These are phyloP conservation scores for Linyphia triangularis DNA, from an alignment of 2,888 invertebrate species.

Conservation along the genomic window DNA sequence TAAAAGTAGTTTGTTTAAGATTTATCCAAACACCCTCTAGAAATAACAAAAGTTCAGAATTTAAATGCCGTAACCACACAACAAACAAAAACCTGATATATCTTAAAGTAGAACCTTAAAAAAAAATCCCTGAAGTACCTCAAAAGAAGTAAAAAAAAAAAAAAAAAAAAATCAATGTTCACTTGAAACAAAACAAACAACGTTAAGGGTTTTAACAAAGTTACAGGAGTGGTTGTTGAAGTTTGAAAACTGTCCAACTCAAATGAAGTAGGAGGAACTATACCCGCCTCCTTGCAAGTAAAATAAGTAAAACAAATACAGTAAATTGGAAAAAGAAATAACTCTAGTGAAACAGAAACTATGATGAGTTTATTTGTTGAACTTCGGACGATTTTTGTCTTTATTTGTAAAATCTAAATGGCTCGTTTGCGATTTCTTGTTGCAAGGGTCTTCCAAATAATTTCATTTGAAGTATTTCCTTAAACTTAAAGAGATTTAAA, in stretches of 20 bases:
- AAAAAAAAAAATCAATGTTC: conserved; percentile 51
- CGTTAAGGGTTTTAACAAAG: conserved; percentile 60
- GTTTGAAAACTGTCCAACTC: conserved; percentile 43
- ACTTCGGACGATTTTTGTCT: neutral
- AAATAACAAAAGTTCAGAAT: neutral
- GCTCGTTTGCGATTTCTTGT: no score
- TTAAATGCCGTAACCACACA: neutral
- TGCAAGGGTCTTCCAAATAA: neutral
- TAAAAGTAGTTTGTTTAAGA: no score
- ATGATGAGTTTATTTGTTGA: conserved; percentile 17
- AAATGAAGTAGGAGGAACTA: conserved; percentile 16
- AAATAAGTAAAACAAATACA: conserved; percentile 43
- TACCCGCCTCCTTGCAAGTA: neutral
- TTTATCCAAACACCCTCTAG: neutral
- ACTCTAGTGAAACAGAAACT: neutral
- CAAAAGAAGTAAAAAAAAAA: conserved; percentile 36
- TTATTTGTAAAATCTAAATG: neutral
- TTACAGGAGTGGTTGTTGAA: conserved; percentile 34
- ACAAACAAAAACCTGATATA: neutral
- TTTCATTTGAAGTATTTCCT: no score
- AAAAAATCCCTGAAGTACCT: neutral
- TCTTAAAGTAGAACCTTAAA: neutral
- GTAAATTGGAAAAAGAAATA: conserved; percentile 55
- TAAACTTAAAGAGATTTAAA: no score
- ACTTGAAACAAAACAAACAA: conserved; percentile 52